These are phyloP conservation scores for Periparus ater DNA, from an alignment of 2,797 vertebrate genomes.

Conservation along the genomic window DNA sequence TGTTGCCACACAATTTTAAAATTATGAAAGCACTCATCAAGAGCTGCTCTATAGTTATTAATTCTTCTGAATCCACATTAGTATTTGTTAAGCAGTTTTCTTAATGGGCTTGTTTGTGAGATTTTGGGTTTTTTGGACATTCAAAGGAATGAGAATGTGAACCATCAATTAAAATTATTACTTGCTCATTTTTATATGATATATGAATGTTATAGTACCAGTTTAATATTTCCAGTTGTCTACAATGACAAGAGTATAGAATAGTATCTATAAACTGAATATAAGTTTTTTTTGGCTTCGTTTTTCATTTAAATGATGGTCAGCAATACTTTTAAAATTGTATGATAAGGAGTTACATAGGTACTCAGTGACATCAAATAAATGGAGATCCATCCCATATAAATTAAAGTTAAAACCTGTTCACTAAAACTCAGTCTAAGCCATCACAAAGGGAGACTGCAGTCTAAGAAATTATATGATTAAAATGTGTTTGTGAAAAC, in stretches of 20 bases:
- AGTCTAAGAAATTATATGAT: not conserved
- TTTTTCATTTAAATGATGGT: not conserved
- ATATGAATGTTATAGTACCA: not conserved
- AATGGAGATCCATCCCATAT: not conserved
- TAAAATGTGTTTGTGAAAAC: not conserved
- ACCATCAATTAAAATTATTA: not conserved
- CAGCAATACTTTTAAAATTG: not conserved
- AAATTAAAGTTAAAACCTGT: not conserved
- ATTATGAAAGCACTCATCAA: not conserved
- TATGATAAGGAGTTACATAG: not conserved
- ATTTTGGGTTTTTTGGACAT: not conserved
- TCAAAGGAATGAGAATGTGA: not conserved
- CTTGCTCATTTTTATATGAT: not conserved
- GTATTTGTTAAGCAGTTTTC: not conserved
- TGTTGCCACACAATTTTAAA: not conserved
- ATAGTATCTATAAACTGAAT: not conserved
- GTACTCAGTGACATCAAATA: not conserved
- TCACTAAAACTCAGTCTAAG: not conserved
- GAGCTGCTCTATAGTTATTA: not conserved
- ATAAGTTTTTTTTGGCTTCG: not conserved
- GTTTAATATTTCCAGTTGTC: not conserved
- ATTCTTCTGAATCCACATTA: not conserved
- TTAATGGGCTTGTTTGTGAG: not conserved
- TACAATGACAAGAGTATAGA: not conserved
- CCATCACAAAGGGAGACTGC: not conserved